Evolutionary conservation across 2,888 invertebrate species (phyloP), one percentile per base, ranked within the genome.

Genomic region (Euzophera pinguis): DNA sequence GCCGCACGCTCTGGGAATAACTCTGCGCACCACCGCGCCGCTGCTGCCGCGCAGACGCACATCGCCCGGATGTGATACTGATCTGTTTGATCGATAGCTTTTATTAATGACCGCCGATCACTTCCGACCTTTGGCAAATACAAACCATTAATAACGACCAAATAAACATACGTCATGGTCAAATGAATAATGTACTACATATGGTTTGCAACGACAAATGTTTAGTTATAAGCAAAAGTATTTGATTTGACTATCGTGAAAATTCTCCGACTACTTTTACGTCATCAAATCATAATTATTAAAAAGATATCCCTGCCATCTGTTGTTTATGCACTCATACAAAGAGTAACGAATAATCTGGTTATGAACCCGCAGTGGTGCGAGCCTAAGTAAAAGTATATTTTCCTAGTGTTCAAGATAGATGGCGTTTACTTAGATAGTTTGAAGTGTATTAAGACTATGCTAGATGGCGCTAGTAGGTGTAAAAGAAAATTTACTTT

Each of bases 71-170:
- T 75, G 71, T 75, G 78, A 75, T 78, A 75, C 78, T 79, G 78
- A 81, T 81, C 74, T 65, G 65, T 78, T 73, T 81, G 80, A 85
- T 83, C 73, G 81, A 81, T 78, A 69, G 69, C 77, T 78, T 77
- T 75, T 73, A 73, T 74, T 75, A 73, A 69, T 68, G 65, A 70
- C 62, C 53, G 51, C 51, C 59, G 63, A 57, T 64, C 57, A 63
- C 62, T 63, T 65, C 59, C 55, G 72, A 71, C 75, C 76, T 78
- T 78, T 77, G 78, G 76, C 76, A 62, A 50, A 39, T 14, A 29
- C 35, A 22, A 49, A 27, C 39, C 13, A 29, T 38, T 10, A 47
- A 47, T 47, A 35, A 38, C 9, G 13, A 39, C 7, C 32, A 50
- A 32, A 9, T 45, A 14, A 45, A 22, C 41, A 17, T 10, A 41